phyloP scores from a whole-genome alignment of 2,888 invertebrate species.

The Cerceris ruficornis region DNA sequence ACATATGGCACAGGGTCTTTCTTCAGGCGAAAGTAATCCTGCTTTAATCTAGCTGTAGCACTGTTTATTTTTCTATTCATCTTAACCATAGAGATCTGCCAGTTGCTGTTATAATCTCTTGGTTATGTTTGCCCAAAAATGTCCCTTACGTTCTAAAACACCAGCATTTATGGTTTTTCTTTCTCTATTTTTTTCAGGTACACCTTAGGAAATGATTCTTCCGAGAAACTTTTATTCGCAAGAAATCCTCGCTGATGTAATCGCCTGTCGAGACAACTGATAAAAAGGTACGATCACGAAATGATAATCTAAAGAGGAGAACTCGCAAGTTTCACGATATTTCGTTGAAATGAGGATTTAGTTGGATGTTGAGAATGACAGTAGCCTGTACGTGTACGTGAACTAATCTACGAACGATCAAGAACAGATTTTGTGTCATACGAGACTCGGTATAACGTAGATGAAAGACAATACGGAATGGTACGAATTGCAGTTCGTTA shows the following conservation, averaged over 20 bases:
- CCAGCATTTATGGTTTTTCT: not conserved
- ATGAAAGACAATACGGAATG: not conserved
- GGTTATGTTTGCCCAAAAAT: not conserved
- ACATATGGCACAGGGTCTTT: conserved; percentile 98
- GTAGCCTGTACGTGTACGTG: conserved; percentile 1
- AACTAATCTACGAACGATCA: not conserved
- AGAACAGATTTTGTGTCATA: conserved; percentile 13
- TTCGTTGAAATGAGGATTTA: not conserved
- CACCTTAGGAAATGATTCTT: not conserved
- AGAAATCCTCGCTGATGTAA: not conserved
- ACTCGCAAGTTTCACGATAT: too few species aligned
- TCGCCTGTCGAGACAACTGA: not conserved
- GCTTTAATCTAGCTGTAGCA: conserved; percentile 93
- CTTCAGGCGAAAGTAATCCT: conserved; percentile 97
- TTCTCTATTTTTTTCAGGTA: not conserved
- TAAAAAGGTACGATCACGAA: too few species aligned
- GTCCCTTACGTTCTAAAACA: not conserved
- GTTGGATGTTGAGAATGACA: not conserved
- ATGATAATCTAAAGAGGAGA: too few species aligned
- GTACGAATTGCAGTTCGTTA: not conserved
- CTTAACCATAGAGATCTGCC: conserved; percentile 47
- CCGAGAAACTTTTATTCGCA: not conserved
- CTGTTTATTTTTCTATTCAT: conserved; percentile 85
- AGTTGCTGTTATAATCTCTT: not conserved
- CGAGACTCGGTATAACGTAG: not conserved